Evolutionary conservation across 2,797 vertebrate genomes (phyloP), one percentile per base, ranked within the genome.

Genomic region (Adelosebastes latens): DNA sequence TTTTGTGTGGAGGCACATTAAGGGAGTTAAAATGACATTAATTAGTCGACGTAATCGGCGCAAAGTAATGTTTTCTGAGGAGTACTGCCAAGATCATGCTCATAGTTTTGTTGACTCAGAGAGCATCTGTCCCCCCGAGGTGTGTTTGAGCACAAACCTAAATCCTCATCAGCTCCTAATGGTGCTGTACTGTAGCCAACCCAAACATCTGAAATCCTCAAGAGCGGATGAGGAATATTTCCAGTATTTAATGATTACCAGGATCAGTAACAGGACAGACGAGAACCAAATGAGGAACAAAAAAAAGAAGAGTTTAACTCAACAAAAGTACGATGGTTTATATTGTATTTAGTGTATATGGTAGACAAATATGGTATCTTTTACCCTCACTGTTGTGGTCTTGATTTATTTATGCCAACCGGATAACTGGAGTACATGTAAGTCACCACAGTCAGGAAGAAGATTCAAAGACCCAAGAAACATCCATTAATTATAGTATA

Each of bases 1-100:
- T 20, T 20, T 25, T 53, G 46, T 34, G n/a, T 49, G 18, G 4
- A 39, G 46, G 20, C n/a, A 53, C 63, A 61, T 66, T 69, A 42
- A 55, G 13, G 16, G 31, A 52, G 5, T 64, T 73, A 36, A 64
- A 67, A 39, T 67, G 24, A 62, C 56, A 31, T 60, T 36, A 80
- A 82, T 74, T 46, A 65, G 29, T 62, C 16, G 12, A 69, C 32
- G 56, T 82, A 73, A 80, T 73, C 8, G 2, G 24, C 72, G 58
- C 8, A 69, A 72, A 72, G 25, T 18, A 36, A 27, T 10, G 13
- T 34, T 18, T 53, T 69, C 25, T n/a, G n/a, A 55, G 55, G 61
- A 46, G 20, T 72, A 56, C 31, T 27, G 2, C 14, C 14, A 46
- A 31, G 18, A 29, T 36, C 27, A 56, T 0, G 20, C 61, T 36